Conservation (phyloP, 2,888 invertebrate genomes). For the Drosophila hawaiiensis region DNA sequence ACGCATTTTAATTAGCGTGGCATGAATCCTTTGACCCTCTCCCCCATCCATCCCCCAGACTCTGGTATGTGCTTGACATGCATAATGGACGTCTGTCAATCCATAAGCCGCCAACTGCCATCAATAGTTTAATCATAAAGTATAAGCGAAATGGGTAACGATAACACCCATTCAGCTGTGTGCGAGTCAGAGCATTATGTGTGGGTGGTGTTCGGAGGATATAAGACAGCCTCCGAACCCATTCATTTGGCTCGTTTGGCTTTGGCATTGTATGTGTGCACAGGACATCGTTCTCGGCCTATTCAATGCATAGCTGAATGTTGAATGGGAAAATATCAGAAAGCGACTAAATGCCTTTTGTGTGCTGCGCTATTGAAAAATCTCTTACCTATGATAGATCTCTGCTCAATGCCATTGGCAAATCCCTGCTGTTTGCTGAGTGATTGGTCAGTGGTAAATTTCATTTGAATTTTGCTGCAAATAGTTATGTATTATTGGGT, state of each 20-base stretch:
- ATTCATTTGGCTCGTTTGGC: slow-evolving; percentile 52
- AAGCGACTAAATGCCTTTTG: slow-evolving; percentile 76
- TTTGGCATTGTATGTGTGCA: slow-evolving; percentile 28
- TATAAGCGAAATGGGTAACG: slow-evolving; percentile 58
- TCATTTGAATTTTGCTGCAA: slow-evolving; percentile 39
- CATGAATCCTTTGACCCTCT: slow-evolving; percentile 47
- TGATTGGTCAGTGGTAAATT: slow-evolving; percentile 54
- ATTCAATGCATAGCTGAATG: slow-evolving; percentile 63
- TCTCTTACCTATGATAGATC: slow-evolving; percentile 61
- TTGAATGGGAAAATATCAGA: slow-evolving; percentile 70
- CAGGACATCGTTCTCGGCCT: slow-evolving; percentile 44
- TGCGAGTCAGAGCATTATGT: slow-evolving; percentile 15
- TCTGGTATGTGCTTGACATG: slow-evolving; percentile 31
- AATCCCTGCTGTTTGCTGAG: slow-evolving; percentile 19
- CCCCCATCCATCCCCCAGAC: not conserved
- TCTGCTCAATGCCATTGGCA: slow-evolving; percentile 12
- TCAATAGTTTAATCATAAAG: slow-evolving; percentile 79
- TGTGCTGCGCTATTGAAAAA: slow-evolving; percentile 59
- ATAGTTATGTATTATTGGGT: slow-evolving; percentile 35
- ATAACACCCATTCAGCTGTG: slow-evolving; percentile 62
- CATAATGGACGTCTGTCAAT: slow-evolving; percentile 69
- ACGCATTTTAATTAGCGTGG: slow-evolving; percentile 72
- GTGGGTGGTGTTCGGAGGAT: slow-evolving; percentile 8
- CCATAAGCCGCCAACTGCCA: slow-evolving; percentile 49
- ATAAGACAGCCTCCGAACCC: slow-evolving; percentile 34